Evolutionary conservation across 2,113 vertebrate species (phyloP), one percentile per base, ranked within the genome.

Genomic region (Cariama cristata): DNA sequence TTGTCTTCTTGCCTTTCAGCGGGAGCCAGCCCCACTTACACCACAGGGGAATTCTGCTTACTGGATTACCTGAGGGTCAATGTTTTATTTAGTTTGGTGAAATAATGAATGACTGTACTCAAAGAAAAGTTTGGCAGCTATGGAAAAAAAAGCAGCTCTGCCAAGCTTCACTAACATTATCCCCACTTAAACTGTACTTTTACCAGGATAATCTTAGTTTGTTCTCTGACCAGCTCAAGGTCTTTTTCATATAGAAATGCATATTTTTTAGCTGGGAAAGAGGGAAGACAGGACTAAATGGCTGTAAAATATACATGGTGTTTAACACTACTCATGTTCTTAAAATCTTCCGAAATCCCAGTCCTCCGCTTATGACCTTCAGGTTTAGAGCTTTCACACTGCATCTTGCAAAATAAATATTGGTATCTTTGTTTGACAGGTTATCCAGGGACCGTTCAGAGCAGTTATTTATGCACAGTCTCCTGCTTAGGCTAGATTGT

Each of bases 51-150:
- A 79, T 79, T 75, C 6, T 75, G 73, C 49, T 81, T 76, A 15
- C 64, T 84, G 64, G 71, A 86, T 77, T 50, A 84, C 83, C 60
- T 63, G 38, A 73, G 68, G 79, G 63, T 75, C 88, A 97, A 44
- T n/a, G 76, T 89, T 90, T 81, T 87, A 81, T 91, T 95, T 94
- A 59, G 44, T 82, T 42, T 84, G 84, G 64, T 85, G 66, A 94
- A 91, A 92, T 68, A 82, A 85, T 32, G 17, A 89, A 81, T 2
- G 2, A 75, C 6, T 49, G 68, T n/a, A 68, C 59, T 76, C n/a
- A 44, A 79, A 71, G 87, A 38, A 40, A 47, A 10, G 18, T 45
- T 64, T 85, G 74, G 77, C 76, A 91, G 76, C 66, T 67, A 44
- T 6, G 10, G 32, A 80, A 52, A 85, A 93, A 93, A 91, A 84